Evolutionary conservation across 1,140 invertebrate genomes (phyloP).

Genomic region (Pinna nobilis): DNA sequence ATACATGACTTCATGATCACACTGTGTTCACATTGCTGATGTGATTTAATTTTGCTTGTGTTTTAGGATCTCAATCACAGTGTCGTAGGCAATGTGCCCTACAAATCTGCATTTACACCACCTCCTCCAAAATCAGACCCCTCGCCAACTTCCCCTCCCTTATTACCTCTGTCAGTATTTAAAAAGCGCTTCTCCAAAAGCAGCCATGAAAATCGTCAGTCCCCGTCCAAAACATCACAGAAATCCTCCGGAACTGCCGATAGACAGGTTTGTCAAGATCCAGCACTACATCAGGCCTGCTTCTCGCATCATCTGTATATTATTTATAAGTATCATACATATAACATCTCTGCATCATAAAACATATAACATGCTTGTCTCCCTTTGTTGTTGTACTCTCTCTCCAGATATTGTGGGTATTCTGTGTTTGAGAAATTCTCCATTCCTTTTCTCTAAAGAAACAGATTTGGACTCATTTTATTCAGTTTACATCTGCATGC

Average conservation of each 20-base stretch:
- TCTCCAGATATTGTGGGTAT: background rate
- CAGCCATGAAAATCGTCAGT: slow-evolving; percentile 25
- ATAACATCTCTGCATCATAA: too few relatives aligned
- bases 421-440: background rate
- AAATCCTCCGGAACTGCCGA: background rate
- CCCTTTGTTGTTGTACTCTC: background rate
- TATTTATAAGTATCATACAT: too few relatives aligned
- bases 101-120: slow-evolving; percentile 63
- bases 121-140: slow-evolving; percentile 48
- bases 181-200: slow-evolving; percentile 46
- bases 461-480: too few relatives aligned
- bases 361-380: background rate
- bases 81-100: slow-evolving; percentile 38
- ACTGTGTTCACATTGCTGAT: too few relatives aligned
- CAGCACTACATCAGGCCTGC: too few relatives aligned
- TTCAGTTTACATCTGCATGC: too few relatives aligned
- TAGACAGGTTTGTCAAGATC: slow-evolving; percentile 26
- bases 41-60: too few relatives aligned
- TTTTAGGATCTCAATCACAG: slow-evolving; percentile 53
- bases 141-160: slow-evolving; percentile 42
- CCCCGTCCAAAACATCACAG: background rate
- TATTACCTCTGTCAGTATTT: slow-evolving; percentile 46
- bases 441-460: too few relatives aligned
- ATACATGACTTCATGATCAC: too few relatives aligned
- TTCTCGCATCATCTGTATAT: too few relatives aligned